Evolutionary conservation across 2,888 invertebrate genomes (phyloP), one percentile per base, ranked within the genome.

Genomic region (Trachelus tabidus): DNA sequence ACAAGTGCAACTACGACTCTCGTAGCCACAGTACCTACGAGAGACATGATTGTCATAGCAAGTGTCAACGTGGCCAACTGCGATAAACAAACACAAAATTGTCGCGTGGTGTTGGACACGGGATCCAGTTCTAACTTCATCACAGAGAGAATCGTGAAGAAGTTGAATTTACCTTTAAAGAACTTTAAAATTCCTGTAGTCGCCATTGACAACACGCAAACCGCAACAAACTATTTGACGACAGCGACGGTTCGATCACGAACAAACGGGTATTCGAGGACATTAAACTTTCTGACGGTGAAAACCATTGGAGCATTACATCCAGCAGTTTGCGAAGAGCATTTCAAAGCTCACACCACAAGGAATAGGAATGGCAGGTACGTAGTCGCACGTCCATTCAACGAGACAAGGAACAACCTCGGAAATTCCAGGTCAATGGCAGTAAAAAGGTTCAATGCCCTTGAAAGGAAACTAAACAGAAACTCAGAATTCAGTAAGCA

Each of bases 371-470:
- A 75, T 1, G 81, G 81, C 11, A 68, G 75, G 31, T 82, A 82
- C 71, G 73, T 79, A 3, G 79, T 83, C 0, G 78, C 79, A 9
- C 68, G 81, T 0, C 78, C 82, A 12, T 82, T 82, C 69, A 81
- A 82, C 35, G 75, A 77, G 12, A 69, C 73, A 11, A 71, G n/a
- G 31, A 11, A 30, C 15, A 68, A 34, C 9, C 23, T 81, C 4
- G 79, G 79, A 31, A 71, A 76, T 6, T 76, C 79, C 9, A 73
- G 78, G 23, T 15, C 1, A 6, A 75, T 75, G 12, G 82, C 77
- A 15, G 34, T 77, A 15, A 74, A 77, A 40, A 75, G 82, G 9
- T 76, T 81, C 15, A 37, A 75, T 23, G 34, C 76, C 12, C 34
- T 82, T 34, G 76, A 79, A 33, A 69, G 73, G 69, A 78, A 68